Base-by-base conservation (phyloP, 2,797 vertebrate species). In the Diplodus puntazzo region DNA sequence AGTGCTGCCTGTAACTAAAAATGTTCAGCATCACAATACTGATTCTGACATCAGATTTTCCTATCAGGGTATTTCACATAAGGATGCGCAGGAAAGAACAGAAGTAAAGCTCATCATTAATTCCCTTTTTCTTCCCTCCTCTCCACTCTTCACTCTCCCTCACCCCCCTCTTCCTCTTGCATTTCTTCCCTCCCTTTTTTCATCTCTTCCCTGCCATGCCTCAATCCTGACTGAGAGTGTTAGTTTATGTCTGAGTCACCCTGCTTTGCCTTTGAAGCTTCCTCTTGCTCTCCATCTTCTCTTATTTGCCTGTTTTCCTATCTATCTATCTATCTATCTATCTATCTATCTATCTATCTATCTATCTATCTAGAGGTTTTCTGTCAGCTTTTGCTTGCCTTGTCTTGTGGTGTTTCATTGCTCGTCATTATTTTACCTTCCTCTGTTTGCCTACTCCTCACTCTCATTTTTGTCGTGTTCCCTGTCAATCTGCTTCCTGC, bases 191-290 rank as follows among this genome's bases (percentile, higher is more conserved):
- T 74, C 79, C 27, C 52, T 69, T 39, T 34, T 21, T 21, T 25
- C 73, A 73, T 77, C 81, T 49, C 71, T 74, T 62, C 73, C 50
- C 66, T 83, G 73, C 81, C 63, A 75, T 75, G 73, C 81, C 86
- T 88, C 86, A 50, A 80, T 86, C 85, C 89, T 82, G 86, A 91
- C 89, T 73, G 85, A 84, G 81, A 86, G 89, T 87, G 85, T 90
- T 88, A 92, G 87, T 91, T 92, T 85, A 89, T 80, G 83, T 89
- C 89, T 92, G 88, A 92, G 90, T 93, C 93, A 91, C 89, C 85
- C 84, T 68, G 83, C 83, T 89, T 82, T 88, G 82, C 91, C 80
- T 87, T 87, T 85, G 77, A 86, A 80, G 80, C 84, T 74, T 71
- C 77, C 68, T 70, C 57, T 57, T 63, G 18, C 81, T 82, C 79